Conservation (phyloP, 1,140 invertebrate species). For the Aricia agestis region DNA sequence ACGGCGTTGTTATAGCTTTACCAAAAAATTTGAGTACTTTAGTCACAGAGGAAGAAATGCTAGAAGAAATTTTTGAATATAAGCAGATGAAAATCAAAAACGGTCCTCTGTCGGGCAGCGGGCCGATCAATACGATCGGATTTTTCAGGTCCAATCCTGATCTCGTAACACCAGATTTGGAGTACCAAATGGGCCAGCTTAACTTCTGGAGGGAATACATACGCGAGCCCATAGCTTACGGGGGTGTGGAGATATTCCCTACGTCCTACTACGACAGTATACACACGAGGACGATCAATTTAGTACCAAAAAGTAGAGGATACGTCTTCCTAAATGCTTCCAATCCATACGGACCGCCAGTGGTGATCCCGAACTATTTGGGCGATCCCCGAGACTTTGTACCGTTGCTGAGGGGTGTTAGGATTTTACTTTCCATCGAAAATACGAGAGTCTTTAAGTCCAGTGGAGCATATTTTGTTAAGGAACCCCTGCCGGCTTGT, state of each 20-base stretch:
- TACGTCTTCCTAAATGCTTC: conserved; percentile 78
- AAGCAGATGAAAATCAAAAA: conserved; percentile 36
- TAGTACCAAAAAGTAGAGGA: conserved; percentile 78
- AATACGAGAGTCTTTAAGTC: conserved; percentile 76
- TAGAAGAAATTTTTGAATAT: conserved; percentile 25
- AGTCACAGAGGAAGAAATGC: conserved; percentile 22
- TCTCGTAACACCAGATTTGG: conserved; percentile 77
- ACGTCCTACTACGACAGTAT: conserved; percentile 32
- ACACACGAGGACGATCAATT: conserved; percentile 28
- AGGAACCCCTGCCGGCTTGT: conserved; percentile 79
- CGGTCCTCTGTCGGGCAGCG: conserved; percentile 69
- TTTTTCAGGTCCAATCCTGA: conserved; percentile 69
- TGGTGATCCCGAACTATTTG: conserved; percentile 88
- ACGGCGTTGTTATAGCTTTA: conserved; percentile 73
- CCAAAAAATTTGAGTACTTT: conserved; percentile 80
- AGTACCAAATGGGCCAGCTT: conserved; percentile 51
- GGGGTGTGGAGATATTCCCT: conserved; percentile 31
- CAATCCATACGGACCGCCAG: conserved; percentile 84
- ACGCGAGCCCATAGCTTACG: conserved; percentile 28
- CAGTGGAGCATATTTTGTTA: conserved; percentile 76
- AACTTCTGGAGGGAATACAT: conserved; percentile 28
- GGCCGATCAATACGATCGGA: conserved; percentile 64
- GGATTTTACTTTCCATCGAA: conserved; percentile 35
- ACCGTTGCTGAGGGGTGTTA: conserved; percentile 61
- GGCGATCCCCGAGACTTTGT: conserved; percentile 77